Evolutionary conservation across 2,888 invertebrate genomes (phyloP), one percentile per base, ranked within the genome.

Genomic region (Acanthosoma haemorrhoidale): DNA sequence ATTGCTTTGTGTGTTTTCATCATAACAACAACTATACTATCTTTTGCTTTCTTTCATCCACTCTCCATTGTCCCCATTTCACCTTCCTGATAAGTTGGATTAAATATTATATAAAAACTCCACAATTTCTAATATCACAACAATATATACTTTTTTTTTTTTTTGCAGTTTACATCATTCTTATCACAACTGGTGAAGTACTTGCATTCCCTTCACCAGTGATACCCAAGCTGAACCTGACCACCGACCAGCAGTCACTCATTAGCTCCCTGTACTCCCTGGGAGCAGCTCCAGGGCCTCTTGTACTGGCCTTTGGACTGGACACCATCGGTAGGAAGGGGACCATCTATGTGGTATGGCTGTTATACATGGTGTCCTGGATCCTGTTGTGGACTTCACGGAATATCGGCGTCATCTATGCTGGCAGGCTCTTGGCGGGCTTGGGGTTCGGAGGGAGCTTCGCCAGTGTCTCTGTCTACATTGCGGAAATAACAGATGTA

Each of bases 261-360:
- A 72, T 73, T n/a, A 71, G 71, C 8, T 70, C 72, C 0, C 71
- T 73, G 34, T 70, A 73, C 59, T 51, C 57, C 3, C 68, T 73
- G 15, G 73, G 74, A 11, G 71, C 73, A 34, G 58, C 71, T 0
- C 43, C 72, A 11, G 71, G 73, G 29, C 71, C 73, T 2, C 39
- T 73, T 18, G 70, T 73, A 13, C 71, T 75, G 58, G 75, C 74
- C 15, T 69, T 72, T 61, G 68, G 74, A 39, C 68, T 74, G 38
- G 74, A 75, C 68, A 63, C 69, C 9, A 41, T 72, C 21, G 75
- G 75, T 8, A 73, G 75, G 16, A 72, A 73, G 41, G 63, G 68
- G 8, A 68, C 71, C 4, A 69, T 74, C 61, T 36, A 70, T 4
- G 29, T 71, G 16, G 61, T 71, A 13, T 34, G 68, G 13, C 61